Percentiles rank a stretch among this genome's conserved stretches.
Conservation (phyloP, 2,888 invertebrate genomes). For the Polia nebulosa region DNA sequence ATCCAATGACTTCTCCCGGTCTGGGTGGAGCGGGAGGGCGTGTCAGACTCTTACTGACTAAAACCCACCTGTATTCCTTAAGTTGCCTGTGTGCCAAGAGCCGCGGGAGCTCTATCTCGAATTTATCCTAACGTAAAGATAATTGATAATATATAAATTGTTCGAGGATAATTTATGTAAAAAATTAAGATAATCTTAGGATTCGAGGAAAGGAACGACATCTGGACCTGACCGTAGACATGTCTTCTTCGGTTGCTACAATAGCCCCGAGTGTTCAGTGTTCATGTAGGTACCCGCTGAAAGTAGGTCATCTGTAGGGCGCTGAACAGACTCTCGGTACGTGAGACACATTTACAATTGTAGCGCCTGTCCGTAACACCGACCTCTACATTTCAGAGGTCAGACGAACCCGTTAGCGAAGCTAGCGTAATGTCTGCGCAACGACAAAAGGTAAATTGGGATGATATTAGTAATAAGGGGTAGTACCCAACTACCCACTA, state of each 20-base stretch:
- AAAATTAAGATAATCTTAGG: background rate
- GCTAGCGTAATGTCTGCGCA: conserved; percentile 46
- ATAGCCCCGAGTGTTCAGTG: conserved; percentile 7
- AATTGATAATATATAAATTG: background rate
- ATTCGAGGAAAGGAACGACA: background rate
- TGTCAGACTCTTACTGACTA: too few species aligned
- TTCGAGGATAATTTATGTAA: background rate
- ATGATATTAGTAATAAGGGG: conserved; percentile 53
- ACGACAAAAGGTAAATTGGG: conserved; percentile 58
- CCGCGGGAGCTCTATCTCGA: too few species aligned
- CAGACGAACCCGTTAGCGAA: conserved; percentile 62
- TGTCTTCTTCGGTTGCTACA: background rate
- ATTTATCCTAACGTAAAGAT: too few species aligned
- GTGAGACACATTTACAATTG: conserved; percentile 72
- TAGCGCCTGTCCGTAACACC: conserved; percentile 46
- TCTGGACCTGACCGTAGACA: background rate
- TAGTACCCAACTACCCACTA: conserved; percentile 3
- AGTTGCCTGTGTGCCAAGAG: too few species aligned
- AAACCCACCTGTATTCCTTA: too few species aligned
- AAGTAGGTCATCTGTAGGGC: conserved; percentile 71
- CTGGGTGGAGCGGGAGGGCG: too few species aligned
- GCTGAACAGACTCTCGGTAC: conserved; percentile 66
- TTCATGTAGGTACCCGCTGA: conserved; percentile 55
- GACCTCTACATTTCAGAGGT: conserved; percentile 60
- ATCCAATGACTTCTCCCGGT: too few species aligned